These are phyloP conservation scores for Halyomorpha halys DNA, from an alignment of 1,140 invertebrate genomes.

Conservation along the genomic window DNA sequence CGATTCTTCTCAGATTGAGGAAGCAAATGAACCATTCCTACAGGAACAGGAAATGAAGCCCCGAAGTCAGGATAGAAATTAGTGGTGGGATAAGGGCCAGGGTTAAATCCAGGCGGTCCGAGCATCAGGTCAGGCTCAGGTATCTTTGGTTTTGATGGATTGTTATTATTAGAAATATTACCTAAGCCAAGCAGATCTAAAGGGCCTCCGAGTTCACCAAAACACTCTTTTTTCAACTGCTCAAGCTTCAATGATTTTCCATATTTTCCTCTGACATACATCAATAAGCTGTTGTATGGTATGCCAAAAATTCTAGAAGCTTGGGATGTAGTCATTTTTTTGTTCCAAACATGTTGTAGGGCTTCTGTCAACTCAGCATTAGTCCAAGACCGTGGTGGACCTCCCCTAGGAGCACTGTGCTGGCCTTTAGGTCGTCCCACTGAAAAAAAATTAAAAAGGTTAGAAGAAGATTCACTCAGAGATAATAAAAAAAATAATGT, in stretches of 20 bases:
- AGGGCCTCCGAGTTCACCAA: conserved; percentile 48
- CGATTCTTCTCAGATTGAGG: conserved; percentile 62
- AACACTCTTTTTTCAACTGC: conserved; percentile 74
- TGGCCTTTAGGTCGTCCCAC: conserved; percentile 70
- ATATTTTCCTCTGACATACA: conserved; percentile 87
- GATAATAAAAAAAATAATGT: background rate
- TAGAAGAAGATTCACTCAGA: background rate
- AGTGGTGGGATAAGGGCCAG: conserved; percentile 41
- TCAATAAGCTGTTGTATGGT: conserved; percentile 79
- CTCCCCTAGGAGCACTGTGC: conserved; percentile 75
- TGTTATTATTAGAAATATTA: conserved; percentile 48
- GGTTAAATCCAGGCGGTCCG: conserved; percentile 47
- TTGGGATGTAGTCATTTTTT: conserved; percentile 88
- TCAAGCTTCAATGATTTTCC: conserved; percentile 80
- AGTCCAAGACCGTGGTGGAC: conserved; percentile 79
- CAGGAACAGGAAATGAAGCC: conserved; percentile 64
- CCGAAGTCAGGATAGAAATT: conserved; percentile 68
- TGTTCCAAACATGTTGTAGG: conserved; percentile 82
- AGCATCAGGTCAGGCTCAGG: conserved; percentile 34
- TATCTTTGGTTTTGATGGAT: conserved; percentile 46
- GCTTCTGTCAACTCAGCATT: conserved; percentile 81
- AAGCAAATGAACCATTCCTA: conserved; percentile 70
- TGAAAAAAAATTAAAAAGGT: conserved; percentile 24
- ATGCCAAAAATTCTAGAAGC: conserved; percentile 81
- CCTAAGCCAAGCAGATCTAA: conserved; percentile 58